Conservation (phyloP, 2,797 vertebrate genomes). For the Chloroceryle amazona region DNA sequence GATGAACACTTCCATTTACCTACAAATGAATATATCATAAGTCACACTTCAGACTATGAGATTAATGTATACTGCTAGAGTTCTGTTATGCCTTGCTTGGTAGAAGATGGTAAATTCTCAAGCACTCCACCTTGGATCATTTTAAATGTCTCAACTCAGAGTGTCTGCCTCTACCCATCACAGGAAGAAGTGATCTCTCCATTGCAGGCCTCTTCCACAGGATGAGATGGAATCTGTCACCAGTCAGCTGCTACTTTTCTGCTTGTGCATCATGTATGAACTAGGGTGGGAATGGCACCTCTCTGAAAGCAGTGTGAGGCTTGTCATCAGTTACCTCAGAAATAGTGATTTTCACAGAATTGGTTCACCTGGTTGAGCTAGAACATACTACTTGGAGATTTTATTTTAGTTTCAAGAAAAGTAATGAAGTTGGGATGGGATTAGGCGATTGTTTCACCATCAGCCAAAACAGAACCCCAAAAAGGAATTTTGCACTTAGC, state of each 20-base stretch:
- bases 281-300: neutral
- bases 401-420: neutral
- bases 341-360: neutral
- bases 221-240: neutral
- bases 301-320: neutral
- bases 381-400: neutral
- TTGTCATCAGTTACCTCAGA: neutral
- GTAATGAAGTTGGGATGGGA: neutral
- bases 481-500: neutral
- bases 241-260: neutral
- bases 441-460: neutral
- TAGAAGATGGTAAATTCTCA: neutral
- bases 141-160: neutral
- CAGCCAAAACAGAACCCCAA: neutral
- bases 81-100: neutral
- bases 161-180: neutral
- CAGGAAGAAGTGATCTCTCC: fast-evolving
- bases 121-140: neutral
- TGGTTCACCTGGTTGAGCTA: neutral
- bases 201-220: neutral
- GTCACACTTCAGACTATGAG: neutral
- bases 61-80: neutral
- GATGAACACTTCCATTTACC: neutral
- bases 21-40: neutral
- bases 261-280: fast-evolving